Base-by-base conservation (phyloP, 2,113 vertebrate genomes). In the Nymphicus hollandicus region DNA sequence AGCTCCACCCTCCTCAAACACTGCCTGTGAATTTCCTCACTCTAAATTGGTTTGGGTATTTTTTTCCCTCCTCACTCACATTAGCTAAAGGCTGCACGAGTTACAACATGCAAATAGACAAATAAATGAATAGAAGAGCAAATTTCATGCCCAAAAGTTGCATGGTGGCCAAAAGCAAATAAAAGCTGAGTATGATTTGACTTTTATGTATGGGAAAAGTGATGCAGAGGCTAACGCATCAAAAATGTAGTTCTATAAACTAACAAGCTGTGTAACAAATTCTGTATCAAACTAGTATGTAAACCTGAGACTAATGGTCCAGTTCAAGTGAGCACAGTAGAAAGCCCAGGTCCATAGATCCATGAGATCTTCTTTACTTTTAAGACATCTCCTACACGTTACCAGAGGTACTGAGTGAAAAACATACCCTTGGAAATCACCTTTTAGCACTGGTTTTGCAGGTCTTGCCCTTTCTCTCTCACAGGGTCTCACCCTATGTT, bases 1-100 rank as follows among this genome's bases (percentile, higher is more conserved):
- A 55, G 81, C 95, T 95, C 96, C 94, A 96, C 95, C 97, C 97
- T 96, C 47, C 82, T 82, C 86, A 95, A 94, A 79, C 65, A 88
- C 72, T 84, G 87, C 72, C 78, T 94, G 56, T 83, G 90, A 88
- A 85, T 97, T 96, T 96, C 89, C 81, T 94, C 88, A 94, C 88
- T 87, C 63, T 63, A 78, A 96, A 95, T 95, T 86, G 56, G 49
- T 89, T 86, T 77, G 89, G 81, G 28, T 76, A 28, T 60, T 73
- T 91, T 92, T 65, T 69, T 9, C 23, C 74, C 63, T 81, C 80
- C 68, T 72, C 71, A 47, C 27, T 83, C 69, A 69, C 7, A 18
- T 78, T 92, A 83, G 37, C 78, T 91, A 72, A 84, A 91, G 58
- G 79, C 89, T 84, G 29, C 27, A 66, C 96, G 76, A 73, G 96